phyloP scores from a whole-genome alignment of 2,113 vertebrate species.

The Leptobrachium leishanense region DNA sequence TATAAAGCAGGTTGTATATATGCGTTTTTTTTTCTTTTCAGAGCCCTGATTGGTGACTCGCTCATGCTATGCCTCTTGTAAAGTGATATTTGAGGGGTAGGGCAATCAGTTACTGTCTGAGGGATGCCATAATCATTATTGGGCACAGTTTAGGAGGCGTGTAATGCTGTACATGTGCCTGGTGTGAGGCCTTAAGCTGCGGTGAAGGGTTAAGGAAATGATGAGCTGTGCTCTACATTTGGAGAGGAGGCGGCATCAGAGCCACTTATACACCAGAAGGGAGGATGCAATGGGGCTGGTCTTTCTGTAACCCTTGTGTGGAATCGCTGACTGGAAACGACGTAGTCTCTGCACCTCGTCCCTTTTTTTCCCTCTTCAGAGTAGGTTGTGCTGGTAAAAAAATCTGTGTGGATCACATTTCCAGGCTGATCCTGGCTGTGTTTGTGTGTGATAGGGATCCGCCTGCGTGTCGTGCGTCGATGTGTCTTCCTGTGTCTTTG shows the following conservation, averaged over 20 bases:
- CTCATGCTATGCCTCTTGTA: too few relatives aligned
- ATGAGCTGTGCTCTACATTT: neutral
- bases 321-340: too few relatives aligned
- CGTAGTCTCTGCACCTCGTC: neutral
- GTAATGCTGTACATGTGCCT: neutral
- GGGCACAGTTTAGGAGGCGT: too few relatives aligned
- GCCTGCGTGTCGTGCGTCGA: neutral
- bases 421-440: too few relatives aligned
- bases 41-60: too few relatives aligned
- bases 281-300: neutral
- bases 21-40: too few relatives aligned
- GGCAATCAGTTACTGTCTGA: too few relatives aligned
- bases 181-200: neutral
- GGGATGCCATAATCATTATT: too few relatives aligned
- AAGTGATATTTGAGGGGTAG: too few relatives aligned
- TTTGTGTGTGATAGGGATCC: too few relatives aligned
- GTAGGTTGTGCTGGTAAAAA: neutral
- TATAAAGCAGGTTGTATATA: too few relatives aligned
- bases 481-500: neutral
- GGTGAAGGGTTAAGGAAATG: slow-evolving; percentile 3
- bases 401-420: neutral
- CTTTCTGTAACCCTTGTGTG: slow-evolving; percentile 5
- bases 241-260: neutral
- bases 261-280: neutral
- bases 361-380: neutral